Evolutionary conservation across 92 coral and sea anemone genomes (phyloP), one percentile per base, ranked within the genome.

Genomic region (Bergia sp.): DNA sequence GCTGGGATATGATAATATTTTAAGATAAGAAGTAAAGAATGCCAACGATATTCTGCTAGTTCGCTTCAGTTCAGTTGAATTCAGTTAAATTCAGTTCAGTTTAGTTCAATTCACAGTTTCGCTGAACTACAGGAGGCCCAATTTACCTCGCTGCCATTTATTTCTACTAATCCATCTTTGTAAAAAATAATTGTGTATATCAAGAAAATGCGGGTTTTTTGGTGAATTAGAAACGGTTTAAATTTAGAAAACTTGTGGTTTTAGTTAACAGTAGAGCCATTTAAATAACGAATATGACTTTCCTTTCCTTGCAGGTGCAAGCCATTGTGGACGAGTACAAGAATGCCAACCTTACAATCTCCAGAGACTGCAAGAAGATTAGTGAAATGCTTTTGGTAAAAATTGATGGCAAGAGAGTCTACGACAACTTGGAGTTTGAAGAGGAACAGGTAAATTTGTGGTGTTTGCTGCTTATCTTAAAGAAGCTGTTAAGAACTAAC

Each of bases 291-390:
- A 1, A 74, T 21, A 39, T 0, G 20, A 21, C 12, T 79, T 43
- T 45, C 20, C 37, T 43, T 49, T 38, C 71, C 84, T 73, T 79
- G 38, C 80, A 96, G 99, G 98, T 96, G 3, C 99, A 97, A 90
- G 98, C 95, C 64, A 96, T 97, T 57, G 99, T 97, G 23, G 99
- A 97, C 88, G 99, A 96, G 87, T 96, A 96, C 94, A 97, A 97
- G 95, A 97, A 95, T 88, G 99, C 99, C 37, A 95, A 97, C 86
- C 94, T 97, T 44, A 93, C 94, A 86, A 95, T 97, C 37, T 95
- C 98, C 78, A 97, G 92, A 88, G 91, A 95, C 90, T 97, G 99
- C 85, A 93, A 89, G 82, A 97, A 94, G 97, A 95, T 97, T 86
- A 97, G 99, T 74, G 99, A 97, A 92, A 95, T 97, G 99, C 89